Evolutionary conservation across 2,797 vertebrate genomes (phyloP), one percentile per base, ranked within the genome.

Genomic region (Semotilus atromaculatus): DNA sequence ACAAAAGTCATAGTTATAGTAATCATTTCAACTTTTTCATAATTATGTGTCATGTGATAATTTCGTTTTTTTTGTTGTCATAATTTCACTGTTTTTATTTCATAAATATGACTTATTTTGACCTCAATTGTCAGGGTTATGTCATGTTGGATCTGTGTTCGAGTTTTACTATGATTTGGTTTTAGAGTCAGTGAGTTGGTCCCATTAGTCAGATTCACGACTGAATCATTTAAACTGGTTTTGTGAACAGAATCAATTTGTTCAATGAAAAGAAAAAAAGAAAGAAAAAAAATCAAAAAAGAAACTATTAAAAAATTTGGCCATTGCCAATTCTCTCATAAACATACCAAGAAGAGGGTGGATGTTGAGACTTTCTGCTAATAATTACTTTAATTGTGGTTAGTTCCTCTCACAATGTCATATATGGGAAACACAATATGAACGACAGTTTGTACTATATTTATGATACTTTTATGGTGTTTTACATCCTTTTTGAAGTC

Each of bases 41-140:
- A 36, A 67, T 40, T 38, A 55, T 77, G 40, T 36, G 7, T 23
- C 34, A 67, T 67, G 9, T 23, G 5, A 40, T 40, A 40, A 40
- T 77, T 87, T 78, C 60, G 40, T 23, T 6, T 23, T 9, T 55
- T 21, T n/a, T n/a, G n/a, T n/a, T n/a, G n/a, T 55, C 53, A 55
- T 55, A 23, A 55, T 53, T 51, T 7, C 48, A 19, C 16, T 6
- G 13, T 48, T 48, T 48, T 51, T 19, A 5, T 67, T 18, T 3
- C 2, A 67, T 67, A 21, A 67, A 11, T 23, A 21, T 38, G 34
- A 36, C 3, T 36, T 5, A 48, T 21, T 53, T 19, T 19, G 6
- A 53, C 18, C 51, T 53, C 51, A 21, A 8, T 53, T 23, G 7
- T 23, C 19, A 55, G 7, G 19, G 19, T 21, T 21, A 21, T 40